A percentile compares a stretch with the other conserved stretches of the same genome.
Evolutionary conservation across 2,888 invertebrate genomes (phyloP).

Genomic region (Gryllus longicercus): DNA sequence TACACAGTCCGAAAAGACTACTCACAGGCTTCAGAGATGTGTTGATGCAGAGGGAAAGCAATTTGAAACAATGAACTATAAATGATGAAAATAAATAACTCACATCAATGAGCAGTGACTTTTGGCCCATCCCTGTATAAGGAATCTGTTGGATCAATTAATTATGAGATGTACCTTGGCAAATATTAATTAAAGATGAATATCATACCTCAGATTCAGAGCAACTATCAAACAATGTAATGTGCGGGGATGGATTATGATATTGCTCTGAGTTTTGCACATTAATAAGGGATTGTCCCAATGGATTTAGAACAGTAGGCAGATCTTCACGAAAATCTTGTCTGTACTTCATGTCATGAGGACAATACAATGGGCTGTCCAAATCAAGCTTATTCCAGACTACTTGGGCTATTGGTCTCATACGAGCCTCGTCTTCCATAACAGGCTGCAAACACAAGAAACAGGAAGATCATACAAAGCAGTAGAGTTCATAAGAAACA

Average conservation of each 20-base stretch:
- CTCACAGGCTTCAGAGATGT: too few relatives aligned
- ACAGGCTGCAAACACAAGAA: constrained; percentile 49
- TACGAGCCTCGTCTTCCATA: constrained; percentile 47
- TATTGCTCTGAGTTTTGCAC: background rate
- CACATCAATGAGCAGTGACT: too few relatives aligned
- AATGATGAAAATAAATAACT: too few relatives aligned
- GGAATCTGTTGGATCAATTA: too few relatives aligned
- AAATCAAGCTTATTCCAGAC: constrained; percentile 47
- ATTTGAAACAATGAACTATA: too few relatives aligned
- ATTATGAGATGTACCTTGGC: too few relatives aligned
- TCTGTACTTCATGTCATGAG: constrained; percentile 57
- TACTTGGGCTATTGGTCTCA: constrained; percentile 35
- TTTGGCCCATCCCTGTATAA: too few relatives aligned
- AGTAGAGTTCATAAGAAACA: too few relatives aligned
- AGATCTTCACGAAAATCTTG: constrained; percentile 56
- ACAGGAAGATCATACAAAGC: too few relatives aligned
- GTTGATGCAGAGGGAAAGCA: too few relatives aligned
- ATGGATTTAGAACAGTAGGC: constrained; percentile 45
- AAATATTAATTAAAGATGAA: too few relatives aligned
- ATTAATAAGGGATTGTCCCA: background rate
- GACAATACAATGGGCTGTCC: constrained; percentile 57
- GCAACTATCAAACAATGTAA: background rate
- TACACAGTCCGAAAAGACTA: too few relatives aligned
- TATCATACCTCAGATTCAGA: background rate
- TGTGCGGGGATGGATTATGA: background rate